Evolutionary conservation across 1,140 invertebrate species (phyloP).

Genomic region (Halyomorpha halys): DNA sequence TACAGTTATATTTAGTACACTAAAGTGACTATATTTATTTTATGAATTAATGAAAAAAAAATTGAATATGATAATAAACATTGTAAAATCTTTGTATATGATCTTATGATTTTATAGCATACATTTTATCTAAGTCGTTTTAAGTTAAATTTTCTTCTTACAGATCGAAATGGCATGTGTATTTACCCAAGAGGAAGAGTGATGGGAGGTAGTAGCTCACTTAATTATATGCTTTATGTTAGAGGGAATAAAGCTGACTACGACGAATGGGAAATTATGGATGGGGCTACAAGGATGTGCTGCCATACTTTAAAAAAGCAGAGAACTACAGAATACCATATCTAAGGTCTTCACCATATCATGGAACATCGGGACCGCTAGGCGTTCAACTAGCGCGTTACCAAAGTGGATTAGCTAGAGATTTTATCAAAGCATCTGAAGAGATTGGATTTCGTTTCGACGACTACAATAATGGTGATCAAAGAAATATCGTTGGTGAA

Average conservation of each 20-base stretch:
- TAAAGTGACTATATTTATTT: no score
- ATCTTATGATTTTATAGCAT: no score
- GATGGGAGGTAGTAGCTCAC: conserved; percentile 76
- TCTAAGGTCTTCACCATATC: conserved; percentile 25
- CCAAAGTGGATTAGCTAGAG: background rate
- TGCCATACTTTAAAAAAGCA: conserved; percentile 44
- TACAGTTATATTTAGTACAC: no score
- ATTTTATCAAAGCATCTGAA: background rate
- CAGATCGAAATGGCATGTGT: conserved; percentile 39
- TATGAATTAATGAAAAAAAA: no score
- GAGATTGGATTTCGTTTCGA: background rate
- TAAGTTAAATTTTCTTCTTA: background rate
- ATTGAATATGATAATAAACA: no score
- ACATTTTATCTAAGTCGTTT: no score
- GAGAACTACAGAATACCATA: background rate
- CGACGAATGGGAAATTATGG: conserved; percentile 60
- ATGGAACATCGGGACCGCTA: conserved; percentile 5
- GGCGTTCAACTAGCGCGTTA: conserved; percentile 2
- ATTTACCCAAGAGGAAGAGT: conserved; percentile 66
- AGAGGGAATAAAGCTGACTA: conserved; percentile 83
- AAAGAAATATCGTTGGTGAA: background rate
- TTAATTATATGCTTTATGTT: conserved; percentile 92
- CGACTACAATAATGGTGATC: conserved; percentile 18
- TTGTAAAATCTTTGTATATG: no score
- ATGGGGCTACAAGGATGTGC: conserved; percentile 49